phyloP scores from a whole-genome alignment of 2,888 invertebrate genomes.

The Gandaritis pyraliata region DNA sequence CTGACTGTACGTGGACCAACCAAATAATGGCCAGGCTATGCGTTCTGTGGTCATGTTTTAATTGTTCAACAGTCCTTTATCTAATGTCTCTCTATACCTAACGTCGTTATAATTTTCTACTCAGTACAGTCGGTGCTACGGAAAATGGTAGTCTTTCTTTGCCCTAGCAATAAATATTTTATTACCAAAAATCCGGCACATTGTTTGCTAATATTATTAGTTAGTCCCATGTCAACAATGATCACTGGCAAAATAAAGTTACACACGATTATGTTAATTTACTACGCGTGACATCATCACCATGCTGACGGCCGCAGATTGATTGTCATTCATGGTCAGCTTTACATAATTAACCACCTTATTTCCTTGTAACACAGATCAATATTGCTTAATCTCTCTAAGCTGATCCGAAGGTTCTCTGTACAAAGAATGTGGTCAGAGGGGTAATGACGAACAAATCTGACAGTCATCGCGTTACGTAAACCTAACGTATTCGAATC shows the following conservation, averaged over 20 bases:
- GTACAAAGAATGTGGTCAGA: conserved; percentile 27
- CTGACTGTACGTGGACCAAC: too few relatives aligned
- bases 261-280: conserved; percentile 65
- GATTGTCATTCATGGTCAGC: conserved; percentile 18
- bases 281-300: conserved; percentile 73
- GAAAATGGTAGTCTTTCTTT: background rate
- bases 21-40: too few relatives aligned
- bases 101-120: too few relatives aligned
- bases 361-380: conserved; percentile 26
- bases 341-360: conserved; percentile 18
- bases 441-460: too few relatives aligned
- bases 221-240: conserved; percentile 38
- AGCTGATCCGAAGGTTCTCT: conserved; percentile 19
- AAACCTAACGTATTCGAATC: too few relatives aligned
- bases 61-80: too few relatives aligned
- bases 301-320: conserved; percentile 31
- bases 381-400: conserved; percentile 19
- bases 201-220: conserved; percentile 38
- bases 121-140: too few relatives aligned
- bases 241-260: conserved; percentile 40
- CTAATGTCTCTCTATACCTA: too few relatives aligned
- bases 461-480: too few relatives aligned
- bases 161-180: background rate
- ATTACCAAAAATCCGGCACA: conserved; percentile 13
- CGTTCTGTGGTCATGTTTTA: too few relatives aligned